Evolutionary conservation across 2,888 invertebrate species (phyloP), one percentile per base, ranked within the genome.

Genomic region (Pristionchus arcanus): DNA sequence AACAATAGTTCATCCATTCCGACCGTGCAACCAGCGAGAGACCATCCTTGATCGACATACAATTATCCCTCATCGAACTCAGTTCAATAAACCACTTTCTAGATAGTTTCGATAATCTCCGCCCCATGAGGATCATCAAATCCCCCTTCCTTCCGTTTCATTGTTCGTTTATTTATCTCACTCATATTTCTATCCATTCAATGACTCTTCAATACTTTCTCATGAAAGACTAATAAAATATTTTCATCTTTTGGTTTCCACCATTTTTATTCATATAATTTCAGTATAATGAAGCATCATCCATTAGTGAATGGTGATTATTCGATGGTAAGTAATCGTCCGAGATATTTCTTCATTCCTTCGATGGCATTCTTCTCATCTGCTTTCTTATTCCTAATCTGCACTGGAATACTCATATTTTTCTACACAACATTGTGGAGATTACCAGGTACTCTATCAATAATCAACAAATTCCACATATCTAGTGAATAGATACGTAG

Each of bases 21-120:
- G 9, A 15, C 31, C 21, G 74, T 74, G 5, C 74, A 77, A n/a
- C 77, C 77, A 77, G 37, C 77, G 2, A 77, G 77, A 31, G 42
- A 77, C 11, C 34, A 71, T 13, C 71, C 31, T 31, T 34, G 31
- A 71, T 11, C 15, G 15, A 5, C 3, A 34, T 19, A 71, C 71
- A 15, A 34, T 15, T 19, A 31, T 7, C 19, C 34, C 28, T 66
- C 66, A 66, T 66, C n/a, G 66, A 66, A 66, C 66, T 59, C 59
- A 66, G 66, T 66, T 66, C 66, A 66, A 28, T 66, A 66, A 66
- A 66, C 66, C 66, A 66, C 66, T 66, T 66, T 25, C 28, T 66
- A 66, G n/a, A 11, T 28, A 11, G 66, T 66, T 28, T 66, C 28
- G 13, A 28, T 15, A 66, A 59, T 66, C 66, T 28, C 66, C 66